These are phyloP conservation scores for Pholis gunnellus DNA, from an alignment of 2,113 vertebrate genomes.

Conservation along the genomic window DNA sequence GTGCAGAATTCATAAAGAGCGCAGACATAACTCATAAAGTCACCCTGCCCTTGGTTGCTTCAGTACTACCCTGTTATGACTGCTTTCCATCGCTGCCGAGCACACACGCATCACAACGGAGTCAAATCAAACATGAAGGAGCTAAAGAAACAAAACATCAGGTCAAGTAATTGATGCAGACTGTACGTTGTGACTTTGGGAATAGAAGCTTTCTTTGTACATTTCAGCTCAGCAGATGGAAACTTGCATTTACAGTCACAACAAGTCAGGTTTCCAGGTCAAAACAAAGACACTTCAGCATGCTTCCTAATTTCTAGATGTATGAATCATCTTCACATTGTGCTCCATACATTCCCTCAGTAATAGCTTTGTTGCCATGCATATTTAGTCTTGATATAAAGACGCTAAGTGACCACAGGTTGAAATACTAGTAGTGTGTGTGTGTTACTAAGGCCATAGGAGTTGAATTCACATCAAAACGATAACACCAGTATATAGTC, in stretches of 20 bases:
- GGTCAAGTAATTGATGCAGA: conserved; percentile 8
- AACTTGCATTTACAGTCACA: conserved; percentile 22
- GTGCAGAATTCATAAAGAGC: conserved; percentile 73
- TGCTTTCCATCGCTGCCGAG: conserved; percentile 26
- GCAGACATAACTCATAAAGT: conserved; percentile 53
- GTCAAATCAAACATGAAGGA: conserved; percentile 25
- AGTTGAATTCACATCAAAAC: conserved; percentile 33
- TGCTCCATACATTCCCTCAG: conserved; percentile 27
- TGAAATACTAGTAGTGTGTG: background rate
- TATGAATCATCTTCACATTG: conserved; percentile 14
- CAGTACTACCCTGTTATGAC: conserved; percentile 19
- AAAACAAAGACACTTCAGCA: conserved; percentile 36
- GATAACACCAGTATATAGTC: background rate
- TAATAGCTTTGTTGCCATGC: conserved; percentile 47
- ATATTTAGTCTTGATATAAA: conserved; percentile 36
- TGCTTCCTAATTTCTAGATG: conserved; percentile 28
- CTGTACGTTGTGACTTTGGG: conserved; percentile 3
- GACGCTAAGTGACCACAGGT: background rate
- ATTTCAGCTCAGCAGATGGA: conserved; percentile 2
- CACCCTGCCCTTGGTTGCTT: conserved; percentile 35
- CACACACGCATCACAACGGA: conserved; percentile 55
- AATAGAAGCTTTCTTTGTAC: background rate
- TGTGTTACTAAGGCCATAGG: conserved; percentile 52
- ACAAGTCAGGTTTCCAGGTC: conserved; percentile 12
- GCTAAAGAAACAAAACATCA: background rate